Percentiles rank a stretch among this genome's conserved stretches.
Conservation (phyloP, 2,797 vertebrate species). For the Bovichtus variegatus region DNA sequence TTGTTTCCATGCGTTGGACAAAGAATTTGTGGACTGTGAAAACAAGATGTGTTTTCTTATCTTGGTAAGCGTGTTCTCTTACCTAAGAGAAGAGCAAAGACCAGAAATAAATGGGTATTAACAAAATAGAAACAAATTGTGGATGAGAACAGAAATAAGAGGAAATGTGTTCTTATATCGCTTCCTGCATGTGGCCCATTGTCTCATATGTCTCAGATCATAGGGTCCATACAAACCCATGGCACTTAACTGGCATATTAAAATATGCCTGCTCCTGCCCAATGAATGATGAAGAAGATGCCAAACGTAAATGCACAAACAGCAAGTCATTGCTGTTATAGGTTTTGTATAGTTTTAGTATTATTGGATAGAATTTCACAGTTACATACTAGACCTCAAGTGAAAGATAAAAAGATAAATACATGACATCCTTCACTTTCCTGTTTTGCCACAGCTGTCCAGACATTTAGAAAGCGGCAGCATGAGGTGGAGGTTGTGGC, state of each 20-base stretch:
- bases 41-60: background rate
- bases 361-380: background rate
- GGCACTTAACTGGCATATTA: too few relatives aligned
- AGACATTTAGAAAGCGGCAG: conserved; percentile 35
- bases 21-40: background rate
- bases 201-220: conserved; percentile 5
- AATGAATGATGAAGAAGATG: background rate
- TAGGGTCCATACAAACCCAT: background rate
- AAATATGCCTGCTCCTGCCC: background rate
- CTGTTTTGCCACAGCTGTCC: conserved; percentile 39
- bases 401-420: background rate
- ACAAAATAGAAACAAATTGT: background rate
- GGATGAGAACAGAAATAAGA: background rate
- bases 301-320: background rate
- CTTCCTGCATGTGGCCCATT: background rate
- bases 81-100: background rate
- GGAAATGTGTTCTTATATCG: background rate
- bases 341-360: background rate
- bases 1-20: too few relatives aligned
- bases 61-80: background rate
- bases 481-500: conserved; percentile 14
- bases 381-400: background rate
- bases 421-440: conserved; percentile 23
- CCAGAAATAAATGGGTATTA: background rate
- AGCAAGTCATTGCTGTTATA: background rate